Evolutionary conservation across 2,888 invertebrate species (phyloP), one percentile per base, ranked within the genome.

Genomic region (Liposcelis brunnea): DNA sequence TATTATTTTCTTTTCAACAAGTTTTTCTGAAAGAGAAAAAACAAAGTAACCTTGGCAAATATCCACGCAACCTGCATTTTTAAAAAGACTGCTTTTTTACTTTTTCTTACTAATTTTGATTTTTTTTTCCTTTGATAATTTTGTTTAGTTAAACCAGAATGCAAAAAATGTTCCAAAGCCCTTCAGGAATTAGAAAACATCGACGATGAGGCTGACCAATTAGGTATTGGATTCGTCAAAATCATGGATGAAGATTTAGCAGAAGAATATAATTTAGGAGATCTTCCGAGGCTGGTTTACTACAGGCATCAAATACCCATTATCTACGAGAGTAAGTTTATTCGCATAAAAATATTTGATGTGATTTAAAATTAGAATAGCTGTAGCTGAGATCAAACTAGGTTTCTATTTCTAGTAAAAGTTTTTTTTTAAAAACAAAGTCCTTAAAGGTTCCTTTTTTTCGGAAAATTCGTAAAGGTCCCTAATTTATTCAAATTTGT

Each of bases 291-390:
- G 58, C 71, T 91, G 56, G 89, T 91, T 52, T 91, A 91, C 70
- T 91, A 91, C 67, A 75, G 90, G 61, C 86, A 89, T 67, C 83
- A 89, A 70, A 89, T 86, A 62, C 91, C 91, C 53, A 84, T 91
- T 62, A 85, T 91, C 61, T 93, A 87, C 65, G 87, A 90, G 75
- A 82, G 89, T 89, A 68, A 65, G 65, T 55, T 43, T 45, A 46
- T 42, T 34, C n/a, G 34, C 35, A 35, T 31, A 38, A 40, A 42
- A 35, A 44, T 47, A 35, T 42, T 18, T 40, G n/a, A n/a, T n/a
- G n/a, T n/a, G n/a, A n/a, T n/a, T n/a, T n/a, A 31, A 40, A 19
- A 4, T 19, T 2, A 40, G 2, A 35, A 31, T 8, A 6, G n/a
- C n/a, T n/a, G n/a, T n/a, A n/a, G n/a, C n/a, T n/a, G n/a, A n/a